Evolutionary conservation across 2,113 vertebrate species (phyloP), one percentile per base, ranked within the genome.

Genomic region (Fregata magnificens): DNA sequence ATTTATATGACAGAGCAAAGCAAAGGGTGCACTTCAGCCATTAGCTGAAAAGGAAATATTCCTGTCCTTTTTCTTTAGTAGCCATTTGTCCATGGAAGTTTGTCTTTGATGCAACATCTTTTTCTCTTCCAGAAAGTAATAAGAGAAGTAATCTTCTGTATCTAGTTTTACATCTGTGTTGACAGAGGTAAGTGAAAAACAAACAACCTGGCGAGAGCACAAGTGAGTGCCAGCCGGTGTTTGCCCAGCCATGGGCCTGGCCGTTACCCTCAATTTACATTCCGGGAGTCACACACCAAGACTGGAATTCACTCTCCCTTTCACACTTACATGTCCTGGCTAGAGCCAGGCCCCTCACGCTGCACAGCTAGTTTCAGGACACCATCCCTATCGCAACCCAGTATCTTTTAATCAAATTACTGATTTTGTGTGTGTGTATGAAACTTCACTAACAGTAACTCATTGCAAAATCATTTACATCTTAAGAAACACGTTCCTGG

Each of bases 121-220:
- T 11, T 73, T 45, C 42, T 31, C 66, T 61, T 73, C 40, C 28
- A 28, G 42, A 36, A 49, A 83, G 16, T 11, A 32, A 9, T 26
- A 45, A 0, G 16, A 61, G 14, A 44, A 72, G 47, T 63, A 12
- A 13, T n/a, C 26, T 59, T 24, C 52, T 78, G 4, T 31, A 21
- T 28, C 45, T 47, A 34, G 61, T 56, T 61, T 72, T 34, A 44
- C 31, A 49, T 32, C 73, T 49, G 61, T 22, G 19, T 25, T 34
- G 31, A 53, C 8, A 2, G 61, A 73, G 45, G 26, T 31, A 40
- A 55, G 62, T 11, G 18, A 38, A 58, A 78, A 83, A 6, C 52
- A 45, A 66, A 4, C 55, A 17, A 34, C 8, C 3, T 29, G 26
- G 34, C 1, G 2, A 13, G 42, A 50, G 9, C 2, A 1, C 1